These are phyloP conservation scores for Heliopora coerulea DNA, from an alignment of 92 coral and sea anemone genomes.

Conservation along the genomic window DNA sequence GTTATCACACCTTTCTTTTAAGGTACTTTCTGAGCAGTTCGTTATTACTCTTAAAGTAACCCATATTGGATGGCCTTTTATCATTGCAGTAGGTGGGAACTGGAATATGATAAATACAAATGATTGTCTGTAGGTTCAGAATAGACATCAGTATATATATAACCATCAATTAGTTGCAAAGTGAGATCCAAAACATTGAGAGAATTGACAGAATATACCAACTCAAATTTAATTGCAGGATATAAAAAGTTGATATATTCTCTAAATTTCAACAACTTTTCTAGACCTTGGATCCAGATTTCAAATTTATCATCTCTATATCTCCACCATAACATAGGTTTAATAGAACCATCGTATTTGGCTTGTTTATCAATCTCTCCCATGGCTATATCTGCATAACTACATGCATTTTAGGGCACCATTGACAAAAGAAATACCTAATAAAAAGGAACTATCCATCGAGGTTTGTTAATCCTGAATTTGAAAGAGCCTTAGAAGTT, in stretches of 20 bases:
- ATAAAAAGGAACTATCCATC: too few species aligned
- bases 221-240: slow-evolving; percentile 31
- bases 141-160: neutral
- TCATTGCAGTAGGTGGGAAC: slow-evolving; percentile 21
- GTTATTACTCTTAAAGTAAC: too few species aligned
- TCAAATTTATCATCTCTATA: slow-evolving; percentile 32
- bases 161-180: slow-evolving; percentile 1
- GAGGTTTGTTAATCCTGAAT: too few species aligned
- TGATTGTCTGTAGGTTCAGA: slow-evolving; percentile 37
- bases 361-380: neutral
- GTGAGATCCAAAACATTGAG: slow-evolving; percentile 24
- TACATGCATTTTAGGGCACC: neutral
- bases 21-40: too few species aligned
- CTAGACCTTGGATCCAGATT: slow-evolving; percentile 32
- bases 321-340: slow-evolving; percentile 31
- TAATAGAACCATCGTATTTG: neutral
- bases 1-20: too few species aligned
- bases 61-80: slow-evolving; percentile 26
- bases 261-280: slow-evolving; percentile 25
- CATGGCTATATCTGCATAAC: neutral
- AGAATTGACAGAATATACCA: slow-evolving; percentile 3
- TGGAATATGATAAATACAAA: slow-evolving; percentile 2
- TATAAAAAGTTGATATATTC: slow-evolving; percentile 30
- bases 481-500: too few species aligned
- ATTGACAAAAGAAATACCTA: too few species aligned